A percentile compares a stretch with the other conserved stretches of the same genome.
These are phyloP conservation scores for Scyliorhinus canicula DNA, from an alignment of 2,797 vertebrate species.

Conservation along the genomic window DNA sequence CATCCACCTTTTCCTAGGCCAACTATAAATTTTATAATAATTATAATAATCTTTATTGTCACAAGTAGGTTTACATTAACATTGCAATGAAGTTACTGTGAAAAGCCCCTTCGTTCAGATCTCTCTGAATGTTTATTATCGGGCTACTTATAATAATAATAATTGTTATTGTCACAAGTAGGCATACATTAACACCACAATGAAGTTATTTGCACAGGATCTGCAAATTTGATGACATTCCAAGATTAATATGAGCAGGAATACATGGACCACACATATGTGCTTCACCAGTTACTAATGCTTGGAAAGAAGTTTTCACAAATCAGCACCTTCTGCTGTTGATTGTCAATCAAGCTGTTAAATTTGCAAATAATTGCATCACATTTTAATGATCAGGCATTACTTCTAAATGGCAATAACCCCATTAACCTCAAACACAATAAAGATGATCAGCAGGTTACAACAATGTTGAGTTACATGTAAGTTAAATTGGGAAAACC, in stretches of 20 bases:
- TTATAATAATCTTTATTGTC: too few species aligned
- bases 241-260: neutral
- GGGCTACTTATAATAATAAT: too few species aligned
- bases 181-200: too few species aligned
- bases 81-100: too few species aligned
- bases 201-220: too few species aligned
- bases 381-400: neutral
- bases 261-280: neutral
- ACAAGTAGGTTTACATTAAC: too few species aligned
- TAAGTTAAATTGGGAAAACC: neutral
- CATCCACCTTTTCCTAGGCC: neutral
- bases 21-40: conserved; percentile 15
- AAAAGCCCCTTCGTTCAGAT: too few species aligned
- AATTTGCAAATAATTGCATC: neutral
- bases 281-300: neutral
- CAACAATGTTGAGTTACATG: neutral
- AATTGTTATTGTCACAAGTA: too few species aligned
- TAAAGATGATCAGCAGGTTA: neutral
- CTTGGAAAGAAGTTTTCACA: neutral
- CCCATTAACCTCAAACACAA: neutral
- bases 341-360: neutral
- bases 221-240: conserved; percentile 2
- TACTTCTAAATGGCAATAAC: neutral
- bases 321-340: neutral
- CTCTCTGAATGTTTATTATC: neutral